Evolutionary conservation across 2,113 vertebrate genomes (phyloP).

Genomic region (Onychostoma macrolepis): DNA sequence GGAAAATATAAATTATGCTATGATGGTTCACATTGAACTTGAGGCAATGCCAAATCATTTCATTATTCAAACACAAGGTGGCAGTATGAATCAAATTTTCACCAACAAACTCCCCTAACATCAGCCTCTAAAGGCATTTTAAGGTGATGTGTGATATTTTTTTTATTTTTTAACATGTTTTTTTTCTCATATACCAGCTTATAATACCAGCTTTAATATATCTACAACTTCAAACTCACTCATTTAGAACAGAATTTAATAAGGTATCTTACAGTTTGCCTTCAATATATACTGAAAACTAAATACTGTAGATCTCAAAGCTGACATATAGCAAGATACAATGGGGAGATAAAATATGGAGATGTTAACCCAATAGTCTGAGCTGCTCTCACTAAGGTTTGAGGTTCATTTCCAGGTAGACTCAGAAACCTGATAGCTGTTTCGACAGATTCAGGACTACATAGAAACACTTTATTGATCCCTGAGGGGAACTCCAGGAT

Average conservation of each 20-base stretch:
- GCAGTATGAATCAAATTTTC: conserved; percentile 41
- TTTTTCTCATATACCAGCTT: neutral
- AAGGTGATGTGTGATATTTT: neutral
- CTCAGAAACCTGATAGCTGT: neutral
- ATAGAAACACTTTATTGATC: conserved; percentile 8
- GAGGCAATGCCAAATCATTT: neutral
- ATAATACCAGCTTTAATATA: too few species aligned
- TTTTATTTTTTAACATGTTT: too few species aligned
- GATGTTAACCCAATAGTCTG: neutral
- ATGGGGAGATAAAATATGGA: neutral
- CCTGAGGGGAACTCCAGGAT: conserved; percentile 10
- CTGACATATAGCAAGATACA: neutral
- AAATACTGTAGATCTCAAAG: neutral
- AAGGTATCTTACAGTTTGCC: neutral
- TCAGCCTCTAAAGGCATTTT: neutral
- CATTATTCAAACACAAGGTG: conserved; percentile 48
- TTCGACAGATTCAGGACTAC: neutral
- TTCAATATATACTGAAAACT: neutral
- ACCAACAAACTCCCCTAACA: neutral
- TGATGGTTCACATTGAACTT: neutral
- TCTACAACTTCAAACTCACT: neutral
- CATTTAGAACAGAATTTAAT: neutral
- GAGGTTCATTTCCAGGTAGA: neutral
- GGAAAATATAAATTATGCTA: conserved; percentile 1
- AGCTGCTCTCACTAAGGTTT: neutral